Base-by-base conservation (phyloP, 2,113 vertebrate species). In the Trematomus loennbergii region DNA sequence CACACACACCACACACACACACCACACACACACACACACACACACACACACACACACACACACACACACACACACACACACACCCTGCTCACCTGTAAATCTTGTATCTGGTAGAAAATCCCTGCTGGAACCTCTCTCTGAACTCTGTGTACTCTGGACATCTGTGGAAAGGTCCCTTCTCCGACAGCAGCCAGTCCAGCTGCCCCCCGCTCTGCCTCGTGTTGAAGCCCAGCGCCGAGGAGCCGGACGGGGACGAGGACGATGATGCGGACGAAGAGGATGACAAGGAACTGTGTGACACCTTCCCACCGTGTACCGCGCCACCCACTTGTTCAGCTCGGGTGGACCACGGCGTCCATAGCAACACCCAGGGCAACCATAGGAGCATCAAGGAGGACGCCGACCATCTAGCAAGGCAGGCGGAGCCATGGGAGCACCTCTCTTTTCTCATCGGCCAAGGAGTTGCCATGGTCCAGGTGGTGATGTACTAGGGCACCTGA, bases 81-180 rank as follows among this genome's bases (percentile, higher is more conserved):
- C 15, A n/a, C 7, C 12, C 5, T n/a, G 1, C 96, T 95, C 93
- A 99, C 98, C 98, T 99, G 95, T 99, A 99, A 93, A 99, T 99
- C 94, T 98, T 97, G 93, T 99, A 99, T 93, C 98, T 97, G 91
- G 97, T 99, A 93, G 97, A 97, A 93, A 98, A 99, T 72, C 97
- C 97, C 88, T 99, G 97, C 72, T 97, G 97, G 93, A 97, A 97
- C 60, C 98, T 94, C 87, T 99, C 98, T 91, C 95, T 94, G 93
- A 99, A 99, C 89, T 99, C 97, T 0, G 96, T 94, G 74, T 99
- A 99, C 88, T 99, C 97, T 15, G 97, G 97, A 58, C 97, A 96
- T 54, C 96, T 94, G 94, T 99, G 96, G 92, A 99, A 99, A 40
- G 98, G 98, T 64, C 98, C 98, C 43, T 97, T 96, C 92, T 99